Evolutionary conservation across 2,113 vertebrate genomes (phyloP), one percentile per base, ranked within the genome.

Genomic region (Hemicordylus capensis): DNA sequence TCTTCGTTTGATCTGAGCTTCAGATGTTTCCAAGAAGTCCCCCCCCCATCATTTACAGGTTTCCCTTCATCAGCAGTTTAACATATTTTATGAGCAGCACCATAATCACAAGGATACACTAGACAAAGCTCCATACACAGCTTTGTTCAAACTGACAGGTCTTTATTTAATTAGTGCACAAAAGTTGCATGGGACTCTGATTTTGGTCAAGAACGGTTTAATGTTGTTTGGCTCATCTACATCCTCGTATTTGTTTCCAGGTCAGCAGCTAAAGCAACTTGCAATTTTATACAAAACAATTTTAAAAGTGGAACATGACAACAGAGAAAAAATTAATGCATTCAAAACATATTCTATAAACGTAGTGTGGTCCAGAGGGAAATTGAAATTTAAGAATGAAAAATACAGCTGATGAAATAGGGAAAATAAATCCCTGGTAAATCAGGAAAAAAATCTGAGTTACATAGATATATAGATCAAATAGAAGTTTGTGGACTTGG

Each of bases 271-370:
- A 90, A 93, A 93, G 48, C 37, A 64, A 73, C 83, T 88, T 91
- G 66, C 9, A 85, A 82, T 93, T 95, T 85, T 86, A 22, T 83
- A 80, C 4, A 91, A 95, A 92, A 84, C 48, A 63, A 91, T 90
- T 85, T 90, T 92, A 95, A 95, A 81, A 83, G 90, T 83, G 37
- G 70, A 88, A 93, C 92, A 93, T 87, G 7, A 93, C 61, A 91
- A 58, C 39, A 17, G 86, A 90, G 84, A 91, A 84, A 90, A 89
- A 94, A 94, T 87, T 34, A 93, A 87, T 93, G 63, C 17, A 39
- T 69, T 78, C 90, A 92, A 90, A 89, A 91, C 85, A 48, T 19
- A 94, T 84, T 92, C 93, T 85, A 89, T 88, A 87, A 78, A 76
- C 34, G 70, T 54, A 5, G 51, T 61, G 83, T 3, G 89, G 51